phyloP scores from a whole-genome alignment of 1,140 invertebrate genomes.

The Heliothis virescens region DNA sequence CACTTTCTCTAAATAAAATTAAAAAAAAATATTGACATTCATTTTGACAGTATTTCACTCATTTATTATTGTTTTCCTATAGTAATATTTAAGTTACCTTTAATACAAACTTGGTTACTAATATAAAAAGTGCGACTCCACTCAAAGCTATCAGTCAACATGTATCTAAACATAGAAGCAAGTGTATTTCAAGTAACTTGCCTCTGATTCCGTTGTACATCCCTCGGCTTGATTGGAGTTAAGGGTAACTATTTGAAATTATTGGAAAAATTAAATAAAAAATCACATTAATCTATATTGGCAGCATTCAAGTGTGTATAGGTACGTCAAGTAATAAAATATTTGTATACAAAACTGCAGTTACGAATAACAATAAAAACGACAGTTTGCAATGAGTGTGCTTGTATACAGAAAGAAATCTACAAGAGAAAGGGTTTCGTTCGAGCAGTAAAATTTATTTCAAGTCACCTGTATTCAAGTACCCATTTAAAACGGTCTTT shows the following conservation, averaged over 20 bases:
- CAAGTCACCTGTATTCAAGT: conserved; percentile 26
- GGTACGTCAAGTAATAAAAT: too few relatives aligned
- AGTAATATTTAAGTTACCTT: too few relatives aligned
- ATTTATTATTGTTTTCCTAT: too few relatives aligned
- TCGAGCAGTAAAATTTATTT: conserved; percentile 13
- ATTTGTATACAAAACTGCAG: too few relatives aligned
- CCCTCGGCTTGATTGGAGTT: conserved; percentile 45
- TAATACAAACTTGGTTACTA: not conserved
- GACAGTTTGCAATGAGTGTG: too few relatives aligned
- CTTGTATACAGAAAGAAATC: too few relatives aligned
- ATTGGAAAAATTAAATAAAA: conserved; percentile 30
- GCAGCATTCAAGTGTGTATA: too few relatives aligned
- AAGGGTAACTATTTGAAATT: conserved; percentile 40
- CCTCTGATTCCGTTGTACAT: conserved; percentile 57
- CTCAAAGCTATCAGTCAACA: conserved; percentile 33
- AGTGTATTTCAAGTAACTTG: conserved; percentile 53
- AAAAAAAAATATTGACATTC: too few relatives aligned
- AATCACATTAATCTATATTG: conserved; percentile 36
- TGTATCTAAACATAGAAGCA: conserved; percentile 44
- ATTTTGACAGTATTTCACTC: too few relatives aligned
- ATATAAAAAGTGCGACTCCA: conserved; percentile 48
- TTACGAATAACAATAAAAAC: too few relatives aligned
- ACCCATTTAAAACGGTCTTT: conserved; percentile 38
- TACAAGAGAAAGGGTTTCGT: not conserved
- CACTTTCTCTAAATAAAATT: too few relatives aligned